Evolutionary conservation across 2,797 vertebrate species (phyloP).

Genomic region (Allobates femoralis): DNA sequence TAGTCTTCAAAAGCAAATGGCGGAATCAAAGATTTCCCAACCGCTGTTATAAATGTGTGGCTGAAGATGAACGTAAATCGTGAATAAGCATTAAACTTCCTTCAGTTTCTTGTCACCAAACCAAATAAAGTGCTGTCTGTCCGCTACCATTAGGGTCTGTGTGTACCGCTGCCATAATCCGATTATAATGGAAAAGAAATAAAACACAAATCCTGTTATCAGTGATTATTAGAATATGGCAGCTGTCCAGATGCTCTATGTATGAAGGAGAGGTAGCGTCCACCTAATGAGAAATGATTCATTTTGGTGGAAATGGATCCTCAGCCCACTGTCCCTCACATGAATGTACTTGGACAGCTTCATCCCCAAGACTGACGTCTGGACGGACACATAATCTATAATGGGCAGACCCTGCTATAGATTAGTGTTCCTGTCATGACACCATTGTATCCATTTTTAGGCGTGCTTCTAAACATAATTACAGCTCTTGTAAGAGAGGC

Average conservation of each 20-base stretch:
- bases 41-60: neutral
- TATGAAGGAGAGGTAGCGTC: neutral
- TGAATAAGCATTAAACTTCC: neutral
- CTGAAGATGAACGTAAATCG: too few species aligned
- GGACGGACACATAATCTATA: conserved; percentile 58
- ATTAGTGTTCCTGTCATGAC: conserved; percentile 49
- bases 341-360: conserved; percentile 46
- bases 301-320: conserved; percentile 41
- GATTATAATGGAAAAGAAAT: neutral
- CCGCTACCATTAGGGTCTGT: neutral
- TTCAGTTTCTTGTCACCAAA: neutral
- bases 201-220: neutral
- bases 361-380: conserved; percentile 35
- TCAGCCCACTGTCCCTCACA: conserved; percentile 24
- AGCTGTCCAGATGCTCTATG: neutral
- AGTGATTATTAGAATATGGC: neutral
- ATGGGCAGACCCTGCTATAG: conserved; percentile 54
- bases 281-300: conserved; percentile 25
- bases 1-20: neutral
- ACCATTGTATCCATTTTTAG: conserved; percentile 47
- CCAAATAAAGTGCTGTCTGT: neutral
- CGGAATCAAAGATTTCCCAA: neutral
- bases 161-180: neutral
- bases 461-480: conserved; percentile 1
- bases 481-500: conserved; percentile 12